Conservation (phyloP, 2,113 vertebrate species). For the Lophius piscatorius region DNA sequence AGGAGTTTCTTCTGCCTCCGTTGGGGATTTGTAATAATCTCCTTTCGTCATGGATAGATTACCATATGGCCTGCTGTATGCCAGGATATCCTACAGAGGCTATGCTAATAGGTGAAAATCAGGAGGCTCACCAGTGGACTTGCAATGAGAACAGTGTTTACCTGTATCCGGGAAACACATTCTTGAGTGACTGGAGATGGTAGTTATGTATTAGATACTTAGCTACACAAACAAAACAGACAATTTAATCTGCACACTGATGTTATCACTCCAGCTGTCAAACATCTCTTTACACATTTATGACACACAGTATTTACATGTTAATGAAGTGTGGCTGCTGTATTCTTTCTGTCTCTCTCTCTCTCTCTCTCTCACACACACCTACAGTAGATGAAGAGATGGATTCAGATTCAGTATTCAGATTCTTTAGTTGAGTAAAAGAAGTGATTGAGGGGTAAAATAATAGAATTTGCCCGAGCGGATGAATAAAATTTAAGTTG, state of each 20-base stretch:
- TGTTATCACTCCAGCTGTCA: constrained; percentile 35
- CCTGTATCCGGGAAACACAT: constrained; percentile 40
- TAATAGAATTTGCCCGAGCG: no score
- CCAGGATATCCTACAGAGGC: constrained; percentile 71
- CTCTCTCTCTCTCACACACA: no score
- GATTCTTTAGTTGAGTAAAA: no score
- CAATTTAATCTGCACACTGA: no score
- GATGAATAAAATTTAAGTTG: no score
- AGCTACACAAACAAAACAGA: no score
- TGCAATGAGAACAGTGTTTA: constrained; percentile 42
- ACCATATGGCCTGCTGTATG: constrained; percentile 64
- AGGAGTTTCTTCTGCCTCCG: constrained; percentile 70
- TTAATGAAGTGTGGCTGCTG: background rate
- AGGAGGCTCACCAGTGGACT: constrained; percentile 38
- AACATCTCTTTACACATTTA: constrained; percentile 40
- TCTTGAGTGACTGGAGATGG: constrained; percentile 17
- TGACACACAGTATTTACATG: constrained; percentile 11
- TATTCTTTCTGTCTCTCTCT: no score
- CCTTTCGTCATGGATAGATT: constrained; percentile 70
- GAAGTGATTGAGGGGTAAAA: no score
- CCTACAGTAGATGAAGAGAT: no score
- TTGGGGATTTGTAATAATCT: constrained; percentile 75
- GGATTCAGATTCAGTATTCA: no score
- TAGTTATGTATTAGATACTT: constrained; percentile 24
- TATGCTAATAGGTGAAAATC: constrained; percentile 59